Evolutionary conservation across 2,888 invertebrate genomes (phyloP).

Genomic region (Ochropleura plecta): DNA sequence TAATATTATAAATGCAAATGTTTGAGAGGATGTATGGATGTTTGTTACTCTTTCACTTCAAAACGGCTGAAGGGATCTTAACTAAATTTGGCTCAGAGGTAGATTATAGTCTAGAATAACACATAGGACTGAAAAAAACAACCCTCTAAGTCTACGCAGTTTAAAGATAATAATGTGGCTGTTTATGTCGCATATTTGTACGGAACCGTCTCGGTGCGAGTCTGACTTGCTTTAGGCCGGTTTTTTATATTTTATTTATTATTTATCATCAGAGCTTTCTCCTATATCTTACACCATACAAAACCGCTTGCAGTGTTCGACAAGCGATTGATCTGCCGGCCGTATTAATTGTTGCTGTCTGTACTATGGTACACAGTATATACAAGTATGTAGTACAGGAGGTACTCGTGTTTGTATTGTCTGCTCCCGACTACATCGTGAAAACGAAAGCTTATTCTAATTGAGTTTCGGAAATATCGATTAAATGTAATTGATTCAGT

Average conservation of each 20-base stretch:
- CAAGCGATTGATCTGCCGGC: constrained; percentile 89
- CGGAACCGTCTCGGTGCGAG: too few species aligned
- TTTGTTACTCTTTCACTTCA: too few species aligned
- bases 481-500: constrained; percentile 12
- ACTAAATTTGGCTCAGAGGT: too few species aligned
- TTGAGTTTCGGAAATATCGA: constrained; percentile 33
- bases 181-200: too few species aligned
- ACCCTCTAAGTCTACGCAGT: too few species aligned
- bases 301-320: constrained; percentile 85
- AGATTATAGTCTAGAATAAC: too few species aligned
- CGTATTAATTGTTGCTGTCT: constrained; percentile 88
- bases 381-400: constrained; percentile 26
- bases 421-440: constrained; percentile 34
- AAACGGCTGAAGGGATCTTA: too few species aligned
- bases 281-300: constrained; percentile 65
- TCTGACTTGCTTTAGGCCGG: too few species aligned
- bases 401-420: constrained; percentile 52
- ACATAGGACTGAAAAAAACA: too few species aligned
- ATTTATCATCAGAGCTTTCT: neutral
- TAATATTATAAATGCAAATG: too few species aligned
- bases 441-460: constrained; percentile 48
- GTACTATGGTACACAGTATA: constrained; percentile 70
- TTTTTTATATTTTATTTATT: neutral
- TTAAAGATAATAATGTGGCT: too few species aligned
- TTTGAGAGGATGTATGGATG: too few species aligned